Evolutionary conservation across 2,113 vertebrate genomes (phyloP), one percentile per base, ranked within the genome.

Genomic region (Rutilus rutilus): DNA sequence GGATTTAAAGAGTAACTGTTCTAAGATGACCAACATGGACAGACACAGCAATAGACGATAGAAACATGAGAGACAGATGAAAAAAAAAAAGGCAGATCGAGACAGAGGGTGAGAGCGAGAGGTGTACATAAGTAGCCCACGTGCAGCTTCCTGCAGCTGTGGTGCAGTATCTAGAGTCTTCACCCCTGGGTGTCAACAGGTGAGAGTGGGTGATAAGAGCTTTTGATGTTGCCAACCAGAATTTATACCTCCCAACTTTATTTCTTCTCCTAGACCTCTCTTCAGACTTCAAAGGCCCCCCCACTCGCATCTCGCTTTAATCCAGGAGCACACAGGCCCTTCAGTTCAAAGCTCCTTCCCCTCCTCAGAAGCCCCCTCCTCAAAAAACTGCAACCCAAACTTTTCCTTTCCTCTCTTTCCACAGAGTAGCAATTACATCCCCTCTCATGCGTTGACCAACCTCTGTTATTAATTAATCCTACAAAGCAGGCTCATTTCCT

Each of bases 391-490:
- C 94, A 96, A 97, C 96, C 96, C 95, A 96, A 98, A 97, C 96
- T 97, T 98, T 97, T 95, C 95, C 93, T 94, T 95, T 95, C 95
- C 93, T 83, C 81, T 47, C 75, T 60, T 50, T 87, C 88, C 87
- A 95, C 96, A 96, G 96, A 97, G 96, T 96, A 97, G 96, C 97
- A 97, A 98, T 97, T 98, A 97, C 96, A 97, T 95, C 94, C 94
- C 94, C 85, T 91, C 95, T 95, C 95, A 95, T 95, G 86, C 94
- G 90, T 95, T 96, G 96, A 97, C 97, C 95, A 93, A 96, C 96
- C 97, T 96, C 96, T 95, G 95, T 96, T 96, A 97, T 98, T 98
- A 99, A 98, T 99, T 98, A 98, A 97, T 98, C 96, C 96, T 94
- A 98, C 97, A 98, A 98, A 98, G 95, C 95, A 94, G 94, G 94